phyloP scores from a whole-genome alignment of 2,888 invertebrate genomes.

The Gandaritis pyraliata region DNA sequence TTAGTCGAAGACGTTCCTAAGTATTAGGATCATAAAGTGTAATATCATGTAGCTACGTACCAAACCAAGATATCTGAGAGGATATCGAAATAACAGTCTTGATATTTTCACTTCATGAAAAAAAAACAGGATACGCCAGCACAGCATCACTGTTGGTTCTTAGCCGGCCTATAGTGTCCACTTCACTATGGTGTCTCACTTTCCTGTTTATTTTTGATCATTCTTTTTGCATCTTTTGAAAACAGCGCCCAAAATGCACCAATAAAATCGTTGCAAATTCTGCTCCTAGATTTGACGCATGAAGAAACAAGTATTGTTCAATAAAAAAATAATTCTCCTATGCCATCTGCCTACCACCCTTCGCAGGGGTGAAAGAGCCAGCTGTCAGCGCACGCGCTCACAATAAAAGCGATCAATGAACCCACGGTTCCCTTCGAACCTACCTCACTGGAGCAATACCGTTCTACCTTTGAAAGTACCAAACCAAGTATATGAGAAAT shows the following conservation, averaged over 20 bases:
- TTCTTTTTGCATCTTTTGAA: too few relatives aligned
- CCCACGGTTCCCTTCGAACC: conserved; percentile 68
- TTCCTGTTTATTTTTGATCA: too few relatives aligned
- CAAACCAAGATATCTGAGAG: too few relatives aligned
- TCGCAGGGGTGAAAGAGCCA: conserved; percentile 63
- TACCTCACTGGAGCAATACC: conserved; percentile 51
- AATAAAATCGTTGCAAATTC: conserved; percentile 27
- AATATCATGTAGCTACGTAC: too few relatives aligned
- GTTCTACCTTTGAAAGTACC: conserved; percentile 39
- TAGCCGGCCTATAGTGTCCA: too few relatives aligned
- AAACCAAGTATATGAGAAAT: neutral
- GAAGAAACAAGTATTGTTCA: conserved; percentile 47
- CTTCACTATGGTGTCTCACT: too few relatives aligned
- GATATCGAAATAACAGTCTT: too few relatives aligned
- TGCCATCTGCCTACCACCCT: conserved; percentile 71
- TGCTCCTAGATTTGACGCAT: conserved; percentile 35
- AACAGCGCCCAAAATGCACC: conserved; percentile 3
- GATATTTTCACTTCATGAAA: too few relatives aligned
- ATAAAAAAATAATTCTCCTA: conserved; percentile 49
- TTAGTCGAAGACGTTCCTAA: too few relatives aligned
- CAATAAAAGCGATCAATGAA: conserved; percentile 80
- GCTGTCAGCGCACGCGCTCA: conserved; percentile 80
- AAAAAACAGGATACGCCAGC: too few relatives aligned
- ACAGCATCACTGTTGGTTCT: too few relatives aligned
- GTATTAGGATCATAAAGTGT: too few relatives aligned